phyloP scores from a whole-genome alignment of 2,113 vertebrate genomes.

The Aepyceros melampus region DNA sequence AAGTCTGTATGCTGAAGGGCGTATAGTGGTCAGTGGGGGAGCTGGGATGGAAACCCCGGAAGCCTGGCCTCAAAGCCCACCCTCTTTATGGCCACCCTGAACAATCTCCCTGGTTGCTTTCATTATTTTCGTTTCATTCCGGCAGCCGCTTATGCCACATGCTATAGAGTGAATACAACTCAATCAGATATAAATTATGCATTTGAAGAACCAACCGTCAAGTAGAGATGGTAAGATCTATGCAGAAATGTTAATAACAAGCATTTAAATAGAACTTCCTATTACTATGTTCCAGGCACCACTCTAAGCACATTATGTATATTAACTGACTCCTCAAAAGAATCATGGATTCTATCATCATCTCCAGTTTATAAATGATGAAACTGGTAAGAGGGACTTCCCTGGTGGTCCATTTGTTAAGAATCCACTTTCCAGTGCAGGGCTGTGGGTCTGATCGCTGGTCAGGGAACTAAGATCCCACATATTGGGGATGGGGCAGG shows the following conservation, averaged over 20 bases:
- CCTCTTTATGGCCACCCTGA: background rate
- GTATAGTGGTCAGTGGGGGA: background rate
- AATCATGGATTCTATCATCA: background rate
- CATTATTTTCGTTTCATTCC: background rate
- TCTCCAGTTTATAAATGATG: background rate
- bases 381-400: background rate
- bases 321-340: background rate
- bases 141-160: background rate
- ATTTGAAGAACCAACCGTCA: background rate
- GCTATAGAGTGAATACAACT: background rate
- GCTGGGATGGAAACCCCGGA: background rate
- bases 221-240: background rate
- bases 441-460: background rate
- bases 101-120: background rate
- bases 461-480: background rate
- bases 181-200: background rate
- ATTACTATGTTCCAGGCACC: background rate
- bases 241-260: background rate
- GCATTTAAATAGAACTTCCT: background rate
- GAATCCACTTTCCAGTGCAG: background rate
- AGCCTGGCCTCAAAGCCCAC: background rate
- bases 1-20: background rate
- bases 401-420: background rate
- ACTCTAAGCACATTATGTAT: background rate
- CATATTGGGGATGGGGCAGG: accelerated